phyloP scores from a whole-genome alignment of 2,888 invertebrate species.

The Diachrysia chrysitis region DNA sequence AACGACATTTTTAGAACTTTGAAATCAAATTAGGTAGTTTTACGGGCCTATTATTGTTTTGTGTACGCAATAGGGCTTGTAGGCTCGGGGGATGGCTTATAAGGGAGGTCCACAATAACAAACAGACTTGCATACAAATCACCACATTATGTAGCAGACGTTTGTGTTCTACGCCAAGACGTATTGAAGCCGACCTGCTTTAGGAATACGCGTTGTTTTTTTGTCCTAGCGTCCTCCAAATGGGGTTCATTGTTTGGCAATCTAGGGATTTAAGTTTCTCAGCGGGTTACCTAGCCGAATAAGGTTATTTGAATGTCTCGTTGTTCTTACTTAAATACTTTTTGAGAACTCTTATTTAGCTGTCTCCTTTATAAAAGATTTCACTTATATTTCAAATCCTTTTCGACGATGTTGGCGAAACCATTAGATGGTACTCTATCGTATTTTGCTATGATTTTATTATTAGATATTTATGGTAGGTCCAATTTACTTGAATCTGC shows the following conservation, averaged over 20 bases:
- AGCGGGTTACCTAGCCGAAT: slow-evolving; percentile 1
- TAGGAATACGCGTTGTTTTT: slow-evolving; percentile 55
- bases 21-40: slow-evolving; percentile 47
- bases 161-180: slow-evolving; percentile 60
- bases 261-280: slow-evolving; percentile 20
- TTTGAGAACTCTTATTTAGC: neutral
- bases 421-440: too few species aligned
- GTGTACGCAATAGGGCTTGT: slow-evolving; percentile 19
- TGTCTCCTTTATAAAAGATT: neutral
- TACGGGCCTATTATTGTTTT: slow-evolving; percentile 32
- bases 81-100: slow-evolving; percentile 44
- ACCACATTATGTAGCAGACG: slow-evolving; percentile 68
- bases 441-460: neutral
- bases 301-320: slow-evolving; percentile 8
- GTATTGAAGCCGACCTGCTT: slow-evolving; percentile 53
- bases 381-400: neutral
- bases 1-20: slow-evolving; percentile 20
- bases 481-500: neutral
- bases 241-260: slow-evolving; percentile 20
- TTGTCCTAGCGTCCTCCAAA: slow-evolving; percentile 26
- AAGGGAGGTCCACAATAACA: slow-evolving; percentile 71
- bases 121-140: slow-evolving; percentile 80
- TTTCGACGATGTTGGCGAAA: too few species aligned
- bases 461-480: neutral
- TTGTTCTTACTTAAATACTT: neutral